phyloP scores from a whole-genome alignment of 2,797 vertebrate genomes.

The Pipistrellus pipistrellus region DNA sequence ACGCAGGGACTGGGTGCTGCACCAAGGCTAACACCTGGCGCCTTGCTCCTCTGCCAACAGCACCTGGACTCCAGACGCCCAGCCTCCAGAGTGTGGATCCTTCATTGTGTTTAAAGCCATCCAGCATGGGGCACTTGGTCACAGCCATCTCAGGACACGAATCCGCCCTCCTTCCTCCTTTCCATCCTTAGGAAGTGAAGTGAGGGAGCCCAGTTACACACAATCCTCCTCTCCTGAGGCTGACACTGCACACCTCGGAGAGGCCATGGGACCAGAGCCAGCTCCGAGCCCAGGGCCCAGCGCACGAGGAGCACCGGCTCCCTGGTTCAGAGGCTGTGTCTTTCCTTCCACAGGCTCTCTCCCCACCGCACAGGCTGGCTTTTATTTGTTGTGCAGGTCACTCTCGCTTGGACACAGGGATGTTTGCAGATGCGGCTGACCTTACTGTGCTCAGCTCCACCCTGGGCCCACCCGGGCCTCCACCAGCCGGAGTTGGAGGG shows the following conservation, averaged over 20 bases:
- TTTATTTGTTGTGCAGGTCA: background rate
- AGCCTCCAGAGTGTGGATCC: background rate
- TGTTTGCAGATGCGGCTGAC: no score
- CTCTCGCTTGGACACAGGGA: background rate
- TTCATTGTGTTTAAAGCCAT: fast-evolving
- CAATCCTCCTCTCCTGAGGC: fast-evolving
- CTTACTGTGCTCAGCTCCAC: fast-evolving
- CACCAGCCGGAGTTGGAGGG: fast-evolving
- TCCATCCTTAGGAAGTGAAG: background rate
- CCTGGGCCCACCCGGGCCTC: background rate
- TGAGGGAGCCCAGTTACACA: background rate
- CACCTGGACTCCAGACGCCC: background rate
- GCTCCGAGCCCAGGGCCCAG: fast-evolving
- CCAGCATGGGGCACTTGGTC: fast-evolving
- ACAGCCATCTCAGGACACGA: fast-evolving
- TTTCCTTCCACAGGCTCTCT: fast-evolving
- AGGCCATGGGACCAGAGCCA: background rate
- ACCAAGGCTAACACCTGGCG: background rate
- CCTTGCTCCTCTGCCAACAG: background rate
- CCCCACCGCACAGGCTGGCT: fast-evolving
- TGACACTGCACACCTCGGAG: fast-evolving
- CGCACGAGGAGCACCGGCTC: fast-evolving
- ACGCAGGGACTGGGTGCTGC: background rate
- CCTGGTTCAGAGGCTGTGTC: background rate
- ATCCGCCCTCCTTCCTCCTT: fast-evolving